Evolutionary conservation across 2,113 vertebrate genomes (phyloP).

Genomic region (Thalassoma bifasciatum): DNA sequence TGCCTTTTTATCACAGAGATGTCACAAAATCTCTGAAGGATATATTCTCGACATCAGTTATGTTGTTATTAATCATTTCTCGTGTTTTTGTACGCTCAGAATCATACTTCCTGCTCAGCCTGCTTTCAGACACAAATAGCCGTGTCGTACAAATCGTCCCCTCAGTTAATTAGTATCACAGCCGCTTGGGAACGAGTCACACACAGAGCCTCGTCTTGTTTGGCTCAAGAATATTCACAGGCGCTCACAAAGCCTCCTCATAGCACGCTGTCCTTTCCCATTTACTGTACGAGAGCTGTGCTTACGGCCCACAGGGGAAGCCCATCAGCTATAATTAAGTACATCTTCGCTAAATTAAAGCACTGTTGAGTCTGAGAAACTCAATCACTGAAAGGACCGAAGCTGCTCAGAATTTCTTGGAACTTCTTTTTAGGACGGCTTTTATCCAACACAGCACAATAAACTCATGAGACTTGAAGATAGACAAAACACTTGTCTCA

Average conservation of each 20-base stretch:
- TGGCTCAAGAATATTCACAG: slow-evolving; percentile 62
- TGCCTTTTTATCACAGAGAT: not conserved
- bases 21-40: too few species aligned
- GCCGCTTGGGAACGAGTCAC: slow-evolving; percentile 33
- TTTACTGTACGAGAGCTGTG: slow-evolving; percentile 33
- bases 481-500: not conserved
- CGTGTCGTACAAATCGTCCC: slow-evolving; percentile 52
- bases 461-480: not conserved
- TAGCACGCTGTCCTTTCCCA: slow-evolving; percentile 33
- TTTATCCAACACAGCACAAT: not conserved
- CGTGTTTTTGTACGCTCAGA: not conserved
- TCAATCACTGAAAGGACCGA: not conserved
- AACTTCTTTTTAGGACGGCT: not conserved
- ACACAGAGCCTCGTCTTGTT: slow-evolving; percentile 48
- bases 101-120: not conserved
- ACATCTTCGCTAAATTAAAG: slow-evolving; percentile 39
- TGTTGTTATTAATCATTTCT: not conserved
- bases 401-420: not conserved
- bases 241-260: slow-evolving; percentile 46
- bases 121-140: slow-evolving; percentile 30
- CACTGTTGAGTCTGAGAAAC: not conserved
- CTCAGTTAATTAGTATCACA: slow-evolving; percentile 53
- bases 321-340: slow-evolving; percentile 50
- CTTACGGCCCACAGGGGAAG: slow-evolving; percentile 42
- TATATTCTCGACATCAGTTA: not conserved